Base-by-base conservation (phyloP, 1,140 invertebrate species). In the Drosophila sucinea region DNA sequence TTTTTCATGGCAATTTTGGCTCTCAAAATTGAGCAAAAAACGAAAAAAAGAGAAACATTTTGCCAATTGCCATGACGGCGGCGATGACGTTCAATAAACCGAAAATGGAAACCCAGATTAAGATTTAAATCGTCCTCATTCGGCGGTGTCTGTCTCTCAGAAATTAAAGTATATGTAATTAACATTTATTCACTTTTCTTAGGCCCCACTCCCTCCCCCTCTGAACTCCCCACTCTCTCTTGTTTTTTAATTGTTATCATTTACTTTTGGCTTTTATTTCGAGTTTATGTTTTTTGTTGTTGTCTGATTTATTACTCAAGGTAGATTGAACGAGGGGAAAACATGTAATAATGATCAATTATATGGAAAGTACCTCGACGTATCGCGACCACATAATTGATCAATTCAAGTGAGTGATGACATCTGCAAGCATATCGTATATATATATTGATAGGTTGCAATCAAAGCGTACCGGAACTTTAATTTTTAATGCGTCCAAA, bases 1-100 rank as follows among this genome's bases (percentile, higher is more conserved):
- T 85, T 85, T 85, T 82, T 85, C 82, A 73, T 72, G 60, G 57
- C 77, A 79, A 79, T 77, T 77, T 78, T 47, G 57, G 3, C 4
- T 47, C 6, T 23, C 23, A 17, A 56, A 70, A 77, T 6, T 23
- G 5, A 47, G 23, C 1, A 65, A 40, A 56, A 11, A 76, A 55
- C 40, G 5, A 56, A 60, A 77, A 56, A 61, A 38, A 55, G 55
- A 63, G 25, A 69, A 54, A 65, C 51, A 76, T 47, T 76, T 76
- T 68, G 71, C 57, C 72, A 76, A 75, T 75, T 75, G 65, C 60
- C 32, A 17, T 27, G 17, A 41, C 27, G 25, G 41, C 10, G 25
- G 4, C 29, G 44, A 44, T 64, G 30, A 64, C 30, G 70, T 69
- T 68, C 70, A 73, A 73, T 73, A 69, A 73, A 73, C 60, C 6